Conservation (phyloP, 2,888 invertebrate genomes). For the Drosophila paracracens region DNA sequence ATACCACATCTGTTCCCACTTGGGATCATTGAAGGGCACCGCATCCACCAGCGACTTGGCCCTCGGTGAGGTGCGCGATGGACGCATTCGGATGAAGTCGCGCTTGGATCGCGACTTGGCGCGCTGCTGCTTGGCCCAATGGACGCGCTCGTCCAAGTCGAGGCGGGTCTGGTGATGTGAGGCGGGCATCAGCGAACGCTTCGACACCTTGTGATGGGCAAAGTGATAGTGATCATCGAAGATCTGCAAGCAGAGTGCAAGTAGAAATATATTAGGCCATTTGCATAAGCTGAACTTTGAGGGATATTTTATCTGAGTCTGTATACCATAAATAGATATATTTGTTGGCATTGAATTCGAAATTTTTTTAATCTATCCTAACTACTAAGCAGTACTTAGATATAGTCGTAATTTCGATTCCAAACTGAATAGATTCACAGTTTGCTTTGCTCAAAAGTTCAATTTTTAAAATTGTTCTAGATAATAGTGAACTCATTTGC, state of each 20-base stretch:
- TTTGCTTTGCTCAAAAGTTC: not conserved
- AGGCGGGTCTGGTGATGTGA: slow-evolving; percentile 89
- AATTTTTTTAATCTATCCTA: not conserved
- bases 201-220: slow-evolving; percentile 91
- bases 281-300: not conserved
- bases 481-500: not conserved
- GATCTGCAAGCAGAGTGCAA: slow-evolving; percentile 88
- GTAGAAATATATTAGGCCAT: not conserved
- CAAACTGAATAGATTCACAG: not conserved
- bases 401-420: not conserved
- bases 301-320: not conserved
- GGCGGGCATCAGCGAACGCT: slow-evolving; percentile 91
- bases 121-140: slow-evolving; percentile 93
- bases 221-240: slow-evolving; percentile 94
- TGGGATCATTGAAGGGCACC: slow-evolving; percentile 91
- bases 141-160: slow-evolving; percentile 90
- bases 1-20: slow-evolving; percentile 99
- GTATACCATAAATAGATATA: not conserved
- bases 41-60: slow-evolving; percentile 77
- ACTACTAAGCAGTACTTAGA: not conserved
- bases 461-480: not conserved
- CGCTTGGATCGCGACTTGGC: slow-evolving; percentile 92
- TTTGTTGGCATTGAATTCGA: not conserved
- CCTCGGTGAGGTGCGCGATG: slow-evolving; percentile 80
- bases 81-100: slow-evolving; percentile 88